Evolutionary conservation across 1,140 invertebrate species (phyloP).

Genomic region (Helicoverpa armigera): DNA sequence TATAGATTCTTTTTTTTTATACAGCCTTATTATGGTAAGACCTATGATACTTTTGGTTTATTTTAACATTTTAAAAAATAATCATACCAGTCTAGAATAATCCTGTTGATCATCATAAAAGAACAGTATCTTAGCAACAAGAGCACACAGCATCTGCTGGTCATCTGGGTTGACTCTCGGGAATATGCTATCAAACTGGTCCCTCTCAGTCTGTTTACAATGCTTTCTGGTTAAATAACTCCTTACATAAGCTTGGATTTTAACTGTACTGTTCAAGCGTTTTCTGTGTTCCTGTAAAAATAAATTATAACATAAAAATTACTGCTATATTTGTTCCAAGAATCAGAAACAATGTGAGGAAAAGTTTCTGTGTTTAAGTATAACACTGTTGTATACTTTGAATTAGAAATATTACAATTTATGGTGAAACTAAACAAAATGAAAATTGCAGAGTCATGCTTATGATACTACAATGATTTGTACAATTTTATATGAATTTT

Average conservation of each 20-base stretch:
- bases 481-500: not conserved
- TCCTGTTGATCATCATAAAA: conserved; percentile 92
- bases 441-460: conserved; percentile 24
- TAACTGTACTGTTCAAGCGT: conserved; percentile 90
- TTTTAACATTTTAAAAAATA: not conserved
- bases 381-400: not conserved
- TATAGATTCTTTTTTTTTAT: not conserved
- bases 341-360: no score
- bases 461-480: conserved; percentile 15
- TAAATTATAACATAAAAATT: not conserved
- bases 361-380: not conserved
- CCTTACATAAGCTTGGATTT: conserved; percentile 93
- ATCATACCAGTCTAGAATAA: conserved; percentile 90
- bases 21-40: not conserved
- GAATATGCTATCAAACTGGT: conserved; percentile 90
- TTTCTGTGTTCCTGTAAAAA: conserved; percentile 89
- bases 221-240: conserved; percentile 91
- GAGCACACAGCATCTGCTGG: conserved; percentile 84
- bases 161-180: conserved; percentile 84
- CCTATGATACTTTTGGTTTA: no score
- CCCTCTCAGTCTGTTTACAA: conserved; percentile 89
- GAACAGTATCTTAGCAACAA: conserved; percentile 90
- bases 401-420: not conserved
- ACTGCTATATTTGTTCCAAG: no score
- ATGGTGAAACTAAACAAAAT: not conserved